A percentile compares a stretch with the other conserved stretches of the same genome.
phyloP scores from a whole-genome alignment of 2,113 vertebrate genomes.

The Corythornis madagascariensis region DNA sequence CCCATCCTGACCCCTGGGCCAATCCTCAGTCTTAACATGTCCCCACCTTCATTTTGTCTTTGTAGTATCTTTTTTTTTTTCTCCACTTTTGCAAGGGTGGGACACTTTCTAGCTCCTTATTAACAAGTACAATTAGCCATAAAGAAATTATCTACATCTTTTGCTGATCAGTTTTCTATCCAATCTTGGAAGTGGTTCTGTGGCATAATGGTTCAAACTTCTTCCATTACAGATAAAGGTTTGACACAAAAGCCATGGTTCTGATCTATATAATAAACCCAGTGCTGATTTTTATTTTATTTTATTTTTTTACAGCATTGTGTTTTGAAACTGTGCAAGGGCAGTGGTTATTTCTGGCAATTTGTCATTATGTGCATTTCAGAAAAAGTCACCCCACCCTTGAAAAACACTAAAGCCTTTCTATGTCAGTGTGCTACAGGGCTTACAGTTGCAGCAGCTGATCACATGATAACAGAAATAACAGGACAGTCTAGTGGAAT shows the following conservation, averaged over 20 bases:
- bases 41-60: background rate
- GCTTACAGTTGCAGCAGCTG: background rate
- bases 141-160: background rate
- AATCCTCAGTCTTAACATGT: background rate
- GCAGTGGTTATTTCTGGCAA: background rate
- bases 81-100: background rate
- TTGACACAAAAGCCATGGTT: background rate
- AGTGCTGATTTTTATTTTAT: no score
- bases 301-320: background rate
- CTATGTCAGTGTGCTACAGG: background rate
- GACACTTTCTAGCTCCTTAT: background rate
- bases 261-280: background rate
- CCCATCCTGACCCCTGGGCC: background rate
- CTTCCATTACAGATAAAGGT: background rate
- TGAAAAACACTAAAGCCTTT: background rate
- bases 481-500: background rate
- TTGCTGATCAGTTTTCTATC: background rate
- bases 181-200: background rate
- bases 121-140: background rate
- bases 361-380: background rate
- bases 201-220: background rate
- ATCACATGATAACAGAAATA: background rate
- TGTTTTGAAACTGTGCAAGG: background rate
- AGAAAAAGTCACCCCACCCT: background rate
- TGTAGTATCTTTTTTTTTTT: background rate